Base-by-base conservation (phyloP, 1,140 invertebrate genomes). In the Diprion similis region DNA sequence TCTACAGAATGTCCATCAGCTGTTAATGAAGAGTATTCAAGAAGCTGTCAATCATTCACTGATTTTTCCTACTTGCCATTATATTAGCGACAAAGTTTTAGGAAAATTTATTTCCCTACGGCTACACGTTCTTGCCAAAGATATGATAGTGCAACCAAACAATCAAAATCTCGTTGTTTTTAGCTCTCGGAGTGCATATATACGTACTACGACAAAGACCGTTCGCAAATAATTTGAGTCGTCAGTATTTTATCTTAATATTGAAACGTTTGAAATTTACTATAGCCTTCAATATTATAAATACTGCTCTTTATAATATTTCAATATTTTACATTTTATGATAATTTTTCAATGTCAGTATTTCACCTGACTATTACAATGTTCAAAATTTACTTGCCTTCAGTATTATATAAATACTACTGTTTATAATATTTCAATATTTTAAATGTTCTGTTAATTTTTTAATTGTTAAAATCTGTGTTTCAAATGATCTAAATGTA, bases 101-200 rank as follows among this genome's bases (percentile, higher is more conserved):
- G 15, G n/a, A 9, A 69, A 19, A 69, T 69, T 19, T 46, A 19
- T 69, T 69, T 37, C 18, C 0, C 45, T 69, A 19, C 68, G 68
- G 15, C 46, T 69, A 11, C 68, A 69, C 15, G 37, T 69, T 69
- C 15, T 69, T 9, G 68, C 68, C 11, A 69, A 69, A 46, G 68
- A 69, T 15, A 46, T 69, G 13, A 69, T 1, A 0, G 68, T 69
- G n/a, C 37, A 46, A 46, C 18, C 18, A 15, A 19, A 69, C 9
- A 46, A 69, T n/a, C 68, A 37, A 0, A 69, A 69, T 69, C 18
- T 69, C 45, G 68, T 69, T 9, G 19, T 37, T 15, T 69, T 69
- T 17, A 69, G 68, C 7, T 69, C 68, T 37, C 18, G 68, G 46
- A 69, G 68, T 15, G 68, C 37, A 24, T 69, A 69, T 46, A 69